Conservation (phyloP, 2,888 invertebrate genomes). For the Hermaeophaga mercurialis region DNA sequence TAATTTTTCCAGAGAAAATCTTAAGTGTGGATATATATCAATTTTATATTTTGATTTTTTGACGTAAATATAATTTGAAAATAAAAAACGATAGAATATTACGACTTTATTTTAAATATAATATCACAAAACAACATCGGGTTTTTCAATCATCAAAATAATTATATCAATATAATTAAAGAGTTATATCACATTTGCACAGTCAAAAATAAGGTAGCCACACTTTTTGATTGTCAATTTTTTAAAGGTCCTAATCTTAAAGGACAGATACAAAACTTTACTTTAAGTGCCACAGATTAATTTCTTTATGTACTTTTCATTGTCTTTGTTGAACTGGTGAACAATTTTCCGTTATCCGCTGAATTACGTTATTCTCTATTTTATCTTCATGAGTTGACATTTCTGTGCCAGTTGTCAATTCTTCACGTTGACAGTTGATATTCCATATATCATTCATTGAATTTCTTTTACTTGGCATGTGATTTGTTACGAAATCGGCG, state of each 20-base stretch:
- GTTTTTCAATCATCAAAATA: neutral
- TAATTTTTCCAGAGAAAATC: no score
- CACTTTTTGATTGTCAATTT: no score
- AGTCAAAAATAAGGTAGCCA: no score
- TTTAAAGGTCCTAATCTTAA: no score
- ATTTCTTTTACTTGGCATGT: constrained; percentile 61
- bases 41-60: no score
- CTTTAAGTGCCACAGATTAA: no score
- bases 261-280: no score
- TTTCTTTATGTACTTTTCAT: no score
- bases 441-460: constrained; percentile 61
- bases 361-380: constrained; percentile 5
- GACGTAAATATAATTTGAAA: no score
- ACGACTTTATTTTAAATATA: no score
- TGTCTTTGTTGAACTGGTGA: neutral
- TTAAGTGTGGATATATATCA: no score
- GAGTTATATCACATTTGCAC: neutral
- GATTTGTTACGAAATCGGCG: constrained; percentile 57
- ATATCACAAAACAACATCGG: constrained; percentile 1
- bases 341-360: neutral
- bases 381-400: constrained; percentile 27
- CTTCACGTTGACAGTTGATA: constrained; percentile 29
- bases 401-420: constrained; percentile 32
- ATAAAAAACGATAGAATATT: no score
- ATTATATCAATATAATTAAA: constrained; percentile 2